A percentile compares a stretch with the other conserved stretches of the same genome.
Conservation (phyloP, 2,113 vertebrate species). For the Sarotherodon lohbergeri region DNA sequence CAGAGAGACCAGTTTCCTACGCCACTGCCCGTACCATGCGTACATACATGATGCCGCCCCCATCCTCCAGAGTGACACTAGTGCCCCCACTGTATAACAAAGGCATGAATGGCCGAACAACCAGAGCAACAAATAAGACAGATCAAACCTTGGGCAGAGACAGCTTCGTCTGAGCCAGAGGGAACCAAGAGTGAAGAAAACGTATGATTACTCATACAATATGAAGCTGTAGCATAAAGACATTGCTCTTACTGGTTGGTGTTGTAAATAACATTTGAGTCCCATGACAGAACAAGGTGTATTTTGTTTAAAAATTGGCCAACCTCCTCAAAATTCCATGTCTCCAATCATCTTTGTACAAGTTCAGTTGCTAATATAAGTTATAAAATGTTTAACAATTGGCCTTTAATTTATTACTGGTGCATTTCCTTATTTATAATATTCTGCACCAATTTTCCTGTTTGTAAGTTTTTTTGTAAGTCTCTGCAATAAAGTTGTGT, state of each 20-base stretch:
- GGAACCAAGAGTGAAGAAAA: neutral
- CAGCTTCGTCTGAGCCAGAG: slow-evolving; percentile 77
- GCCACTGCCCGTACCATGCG: slow-evolving; percentile 32
- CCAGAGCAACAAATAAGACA: neutral
- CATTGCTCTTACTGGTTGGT: neutral
- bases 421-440: neutral
- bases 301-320: neutral
- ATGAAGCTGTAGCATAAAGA: neutral
- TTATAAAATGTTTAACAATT: neutral
- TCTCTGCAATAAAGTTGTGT: neutral
- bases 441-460: neutral
- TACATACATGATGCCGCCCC: slow-evolving; percentile 47
- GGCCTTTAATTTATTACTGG: neutral
- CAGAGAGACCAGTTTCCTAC: slow-evolving; percentile 15
- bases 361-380: neutral
- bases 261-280: neutral
- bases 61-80: slow-evolving; percentile 35
- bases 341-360: neutral
- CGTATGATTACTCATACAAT: neutral
- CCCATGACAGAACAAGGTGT: neutral
- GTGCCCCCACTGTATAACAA: slow-evolving; percentile 44
- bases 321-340: neutral
- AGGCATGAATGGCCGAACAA: slow-evolving; percentile 13
- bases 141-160: slow-evolving; percentile 76
- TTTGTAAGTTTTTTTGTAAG: neutral